Percentiles rank a stretch among this genome's conserved stretches.
phyloP scores from a whole-genome alignment of 2,888 invertebrate genomes.

The Phengaris alcon region DNA sequence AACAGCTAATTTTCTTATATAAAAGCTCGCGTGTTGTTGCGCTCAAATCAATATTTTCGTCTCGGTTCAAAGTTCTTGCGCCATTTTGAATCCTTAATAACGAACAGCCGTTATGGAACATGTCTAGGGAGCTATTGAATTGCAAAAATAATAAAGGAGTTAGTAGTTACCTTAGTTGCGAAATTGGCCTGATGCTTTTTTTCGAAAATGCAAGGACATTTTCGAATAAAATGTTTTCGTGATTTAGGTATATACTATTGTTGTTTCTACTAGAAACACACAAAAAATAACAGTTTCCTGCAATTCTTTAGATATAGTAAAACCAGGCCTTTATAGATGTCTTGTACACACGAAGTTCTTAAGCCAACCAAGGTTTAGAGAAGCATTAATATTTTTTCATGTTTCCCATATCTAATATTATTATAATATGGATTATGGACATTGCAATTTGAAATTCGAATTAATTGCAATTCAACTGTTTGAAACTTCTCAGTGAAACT shows the following conservation, averaged over 20 bases:
- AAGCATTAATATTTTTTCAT: background rate
- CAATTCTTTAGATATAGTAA: too few species aligned
- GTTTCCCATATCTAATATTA: background rate
- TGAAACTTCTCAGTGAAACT: background rate
- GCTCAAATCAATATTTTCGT: slow-evolving; percentile 72
- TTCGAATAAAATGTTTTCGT: too few species aligned
- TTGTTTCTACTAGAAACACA: too few species aligned
- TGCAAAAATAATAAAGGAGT: background rate
- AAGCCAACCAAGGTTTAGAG: too few species aligned
- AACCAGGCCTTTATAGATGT: too few species aligned
- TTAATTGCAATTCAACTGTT: slow-evolving; percentile 3
- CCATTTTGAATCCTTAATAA: slow-evolving; percentile 35
- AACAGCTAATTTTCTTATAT: slow-evolving; percentile 45
- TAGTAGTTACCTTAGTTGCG: background rate
- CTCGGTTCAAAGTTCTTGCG: slow-evolving; percentile 44
- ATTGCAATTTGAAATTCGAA: slow-evolving; percentile 7
- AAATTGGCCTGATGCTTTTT: too few species aligned
- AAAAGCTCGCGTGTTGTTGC: slow-evolving; percentile 62
- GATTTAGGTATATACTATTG: too few species aligned
- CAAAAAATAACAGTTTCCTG: too few species aligned
- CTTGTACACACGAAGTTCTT: too few species aligned
- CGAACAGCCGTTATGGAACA: background rate
- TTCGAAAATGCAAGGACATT: too few species aligned
- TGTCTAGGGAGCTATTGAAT: background rate
- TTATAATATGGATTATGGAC: background rate